Percentiles rank a stretch among this genome's conserved stretches.
These are phyloP conservation scores for Zaprionus obscuricornis DNA, from an alignment of 2,888 invertebrate species.

Conservation along the genomic window DNA sequence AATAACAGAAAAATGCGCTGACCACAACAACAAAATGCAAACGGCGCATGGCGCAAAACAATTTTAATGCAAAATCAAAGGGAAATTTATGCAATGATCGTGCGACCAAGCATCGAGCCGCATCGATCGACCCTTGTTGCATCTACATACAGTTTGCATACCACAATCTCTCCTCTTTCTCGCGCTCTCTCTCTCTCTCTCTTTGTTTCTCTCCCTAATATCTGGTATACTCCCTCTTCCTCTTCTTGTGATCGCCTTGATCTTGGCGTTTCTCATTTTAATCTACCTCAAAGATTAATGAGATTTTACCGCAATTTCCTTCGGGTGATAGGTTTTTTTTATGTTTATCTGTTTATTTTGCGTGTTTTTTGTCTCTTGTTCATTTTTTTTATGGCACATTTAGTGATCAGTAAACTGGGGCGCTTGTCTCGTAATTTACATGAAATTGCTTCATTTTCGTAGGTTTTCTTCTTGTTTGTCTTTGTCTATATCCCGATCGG, in stretches of 20 bases:
- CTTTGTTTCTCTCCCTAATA: conserved; percentile 2
- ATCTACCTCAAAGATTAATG: conserved; percentile 64
- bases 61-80: conserved; percentile 46
- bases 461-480: conserved; percentile 16
- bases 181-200: background rate
- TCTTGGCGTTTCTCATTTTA: conserved; percentile 14
- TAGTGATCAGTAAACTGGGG: conserved; percentile 60
- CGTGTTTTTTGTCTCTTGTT: conserved; percentile 19
- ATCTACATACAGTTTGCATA: conserved; percentile 44
- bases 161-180: background rate
- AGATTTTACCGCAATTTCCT: conserved; percentile 63
- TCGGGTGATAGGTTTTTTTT: conserved; percentile 30
- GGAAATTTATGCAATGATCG: conserved; percentile 60
- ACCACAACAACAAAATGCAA: conserved; percentile 36
- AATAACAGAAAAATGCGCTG: conserved; percentile 48
- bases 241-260: too few species aligned
- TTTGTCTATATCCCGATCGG: background rate
- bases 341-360: conserved; percentile 39
- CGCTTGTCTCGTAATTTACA: conserved; percentile 79
- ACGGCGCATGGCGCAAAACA: conserved; percentile 25
- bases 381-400: conserved; percentile 71
- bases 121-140: conserved; percentile 13
- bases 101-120: conserved; percentile 27
- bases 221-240: background rate
- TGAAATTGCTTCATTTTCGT: conserved; percentile 75